Evolutionary conservation across 2,113 vertebrate genomes (phyloP), one percentile per base, ranked within the genome.

Genomic region (Poeciliopsis turrubarensis): DNA sequence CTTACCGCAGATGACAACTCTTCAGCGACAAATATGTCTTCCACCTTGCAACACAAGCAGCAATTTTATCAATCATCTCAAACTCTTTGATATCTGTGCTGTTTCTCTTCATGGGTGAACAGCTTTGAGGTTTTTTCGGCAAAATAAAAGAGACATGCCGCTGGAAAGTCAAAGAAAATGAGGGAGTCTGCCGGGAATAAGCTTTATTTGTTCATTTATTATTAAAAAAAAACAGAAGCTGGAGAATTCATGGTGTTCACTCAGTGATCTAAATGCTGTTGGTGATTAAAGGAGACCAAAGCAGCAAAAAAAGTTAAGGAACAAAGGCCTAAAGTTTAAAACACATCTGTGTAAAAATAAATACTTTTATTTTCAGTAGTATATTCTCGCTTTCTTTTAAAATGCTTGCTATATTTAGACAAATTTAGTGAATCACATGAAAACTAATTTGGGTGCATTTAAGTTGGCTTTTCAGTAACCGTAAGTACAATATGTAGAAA

Each of bases 61-160:
- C 60, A 65, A 86, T 89, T 80, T 78, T 69, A 80, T 86, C 90
- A 86, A 80, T 91, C 87, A 84, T 82, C 69, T 80, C 47, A 4
- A 70, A 71, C 80, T 67, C 77, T 87, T 70, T 78, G 82, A 86
- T 79, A 89, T 79, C 65, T 60, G 54, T 61, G 78, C 57, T 75
- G 74, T 86, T 85, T 80, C 87, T 86, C 62, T 68, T 65, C 77
- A 60, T 66, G 27, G 76, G 75, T 74, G 73, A 89, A 88, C 83
- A 85, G 84, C 82, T 89, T 65, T 77, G 86, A 88, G 81, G 68
- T 70, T 76, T 76, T 80, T 68, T 27, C 39, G 8, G 57, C 75
- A 26, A 70, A 85, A 74, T 54, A 61, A 57, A 37, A 61, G 64
- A 13, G 64, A 13, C 44, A 27, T 75, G 9, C 74, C 84, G 87